A percentile compares a stretch with the other conserved stretches of the same genome.
phyloP scores from a whole-genome alignment of 2,113 vertebrate genomes.

The Donacobius atricapilla region DNA sequence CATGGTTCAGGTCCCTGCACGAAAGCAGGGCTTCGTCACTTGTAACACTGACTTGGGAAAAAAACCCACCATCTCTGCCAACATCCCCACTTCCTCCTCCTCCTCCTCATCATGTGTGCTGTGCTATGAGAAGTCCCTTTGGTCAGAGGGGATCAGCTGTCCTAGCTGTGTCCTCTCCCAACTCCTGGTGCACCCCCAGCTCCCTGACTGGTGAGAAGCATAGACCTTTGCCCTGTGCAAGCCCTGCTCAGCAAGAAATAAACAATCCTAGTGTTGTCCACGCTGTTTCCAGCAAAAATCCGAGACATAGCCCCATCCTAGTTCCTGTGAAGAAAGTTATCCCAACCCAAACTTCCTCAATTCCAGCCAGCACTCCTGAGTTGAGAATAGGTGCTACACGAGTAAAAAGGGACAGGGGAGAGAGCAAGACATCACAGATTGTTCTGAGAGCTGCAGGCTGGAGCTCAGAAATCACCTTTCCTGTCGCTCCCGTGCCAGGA shows the following conservation, averaged over 20 bases:
- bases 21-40: background rate
- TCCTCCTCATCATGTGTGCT: background rate
- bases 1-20: background rate
- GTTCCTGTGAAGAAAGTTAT: background rate
- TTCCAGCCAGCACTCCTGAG: background rate
- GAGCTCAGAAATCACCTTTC: background rate
- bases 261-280: background rate
- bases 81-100: background rate
- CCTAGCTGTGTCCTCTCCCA: background rate
- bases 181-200: background rate
- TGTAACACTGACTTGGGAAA: fast-evolving
- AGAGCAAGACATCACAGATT: background rate
- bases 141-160: background rate
- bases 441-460: background rate
- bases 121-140: background rate
- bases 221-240: background rate
- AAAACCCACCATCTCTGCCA: background rate
- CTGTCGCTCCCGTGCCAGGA: background rate
- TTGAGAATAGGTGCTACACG: background rate
- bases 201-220: background rate
- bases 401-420: background rate
- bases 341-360: background rate
- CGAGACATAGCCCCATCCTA: fast-evolving
- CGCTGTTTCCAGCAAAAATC: background rate
- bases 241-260: background rate